Percentiles rank a stretch among this genome's conserved stretches.
phyloP scores from a whole-genome alignment of 2,797 vertebrate species.

The Gymnothorax reevesii region DNA sequence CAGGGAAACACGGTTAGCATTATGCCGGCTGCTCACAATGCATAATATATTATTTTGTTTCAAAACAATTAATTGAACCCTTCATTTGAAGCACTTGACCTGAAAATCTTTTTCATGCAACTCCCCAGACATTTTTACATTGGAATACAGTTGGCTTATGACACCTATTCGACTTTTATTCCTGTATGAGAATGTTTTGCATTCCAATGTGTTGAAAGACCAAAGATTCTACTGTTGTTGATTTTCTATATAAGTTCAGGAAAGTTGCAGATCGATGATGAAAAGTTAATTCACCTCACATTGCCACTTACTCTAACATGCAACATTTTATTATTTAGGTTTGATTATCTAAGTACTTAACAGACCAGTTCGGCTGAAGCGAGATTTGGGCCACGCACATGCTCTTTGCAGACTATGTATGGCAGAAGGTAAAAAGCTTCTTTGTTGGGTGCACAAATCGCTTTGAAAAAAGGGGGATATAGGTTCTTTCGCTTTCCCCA shows the following conservation, averaged over 20 bases:
- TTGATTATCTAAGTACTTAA: too few species aligned
- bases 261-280: background rate
- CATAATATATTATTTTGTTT: background rate
- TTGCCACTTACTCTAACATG: too few species aligned
- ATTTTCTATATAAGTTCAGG: background rate
- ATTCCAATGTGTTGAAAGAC: background rate
- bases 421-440: too few species aligned
- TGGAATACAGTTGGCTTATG: background rate
- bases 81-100: background rate
- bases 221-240: too few species aligned
- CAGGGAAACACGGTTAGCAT: background rate
- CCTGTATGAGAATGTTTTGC: background rate
- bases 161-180: background rate
- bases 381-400: too few species aligned
- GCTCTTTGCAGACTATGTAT: too few species aligned
- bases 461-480: too few species aligned
- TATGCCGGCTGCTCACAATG: background rate
- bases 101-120: background rate
- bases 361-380: too few species aligned
- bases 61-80: background rate
- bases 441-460: too few species aligned
- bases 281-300: background rate
- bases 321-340: too few species aligned
- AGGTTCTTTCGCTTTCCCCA: too few species aligned
- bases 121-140: background rate